Evolutionary conservation across 2,113 vertebrate species (phyloP), one percentile per base, ranked within the genome.

Genomic region (Turdus rufiventris): DNA sequence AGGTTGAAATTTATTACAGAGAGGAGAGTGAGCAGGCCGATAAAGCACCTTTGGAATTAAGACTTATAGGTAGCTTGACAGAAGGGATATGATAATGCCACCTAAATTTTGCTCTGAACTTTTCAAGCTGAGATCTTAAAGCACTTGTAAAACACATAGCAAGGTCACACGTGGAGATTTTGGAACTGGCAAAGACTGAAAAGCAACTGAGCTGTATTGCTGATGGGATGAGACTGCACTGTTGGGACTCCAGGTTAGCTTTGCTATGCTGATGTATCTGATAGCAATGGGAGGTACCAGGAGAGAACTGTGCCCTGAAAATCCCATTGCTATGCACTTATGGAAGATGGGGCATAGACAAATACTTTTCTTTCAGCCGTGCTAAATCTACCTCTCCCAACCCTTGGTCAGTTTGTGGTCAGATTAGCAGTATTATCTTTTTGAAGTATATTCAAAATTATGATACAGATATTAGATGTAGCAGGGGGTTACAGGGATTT

Each of bases 1-100:
- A 84, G 47, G 72, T 80, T 77, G 43, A 93, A 84, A 51, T 88
- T 92, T 96, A 93, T 91, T 95, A 86, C 43, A 54, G 95, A 88
- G 79, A 92, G 72, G 60, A 93, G 88, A 91, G 86, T 93, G 79
- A 94, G 47, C 26, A 71, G 79, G 15, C 83, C 73, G 83, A 95
- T 92, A 96, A 95, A 88, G 36, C 7, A 60, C 23, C 56, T 77
- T 86, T 86, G 67, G 48, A 91, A 84, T 92, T 77, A 86, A 92
- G 79, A 62, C 36, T 53, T 79, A 48, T 6, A 92, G 78, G 61
- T 56, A 83, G 26, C 29, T 92, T 94, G 85, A 60, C 65, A 85
- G 65, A 84, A 81, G 34, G 42, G 47, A 63, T 58, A 66, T 5
- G 24, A 43, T 43, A 93, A 81, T 26, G 19, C 29, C 1, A 10